phyloP scores from a whole-genome alignment of 2,113 vertebrate genomes.

The Formicarius rufipectus region DNA sequence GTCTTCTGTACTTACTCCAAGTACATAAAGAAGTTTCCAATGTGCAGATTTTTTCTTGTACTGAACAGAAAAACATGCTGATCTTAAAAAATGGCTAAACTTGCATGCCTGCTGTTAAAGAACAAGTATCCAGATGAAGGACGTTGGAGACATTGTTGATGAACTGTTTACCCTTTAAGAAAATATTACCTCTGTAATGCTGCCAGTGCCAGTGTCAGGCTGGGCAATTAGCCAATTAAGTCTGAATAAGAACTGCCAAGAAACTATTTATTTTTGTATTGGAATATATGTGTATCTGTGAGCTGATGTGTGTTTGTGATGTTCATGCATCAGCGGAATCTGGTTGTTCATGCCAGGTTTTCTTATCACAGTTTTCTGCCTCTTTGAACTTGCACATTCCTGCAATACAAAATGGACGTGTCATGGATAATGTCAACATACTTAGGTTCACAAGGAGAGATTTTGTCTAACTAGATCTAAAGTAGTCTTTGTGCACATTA shows the following conservation, averaged over 20 bases:
- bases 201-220: background rate
- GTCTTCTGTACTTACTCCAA: background rate
- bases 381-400: constrained; percentile 26
- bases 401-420: constrained; percentile 9
- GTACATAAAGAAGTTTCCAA: background rate
- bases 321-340: constrained; percentile 13
- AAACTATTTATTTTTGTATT: constrained; percentile 20
- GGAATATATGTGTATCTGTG: background rate
- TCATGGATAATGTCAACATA: constrained; percentile 28
- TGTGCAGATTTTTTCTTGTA: background rate
- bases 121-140: background rate
- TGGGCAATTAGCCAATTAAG: constrained; percentile 50
- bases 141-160: background rate
- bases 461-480: background rate
- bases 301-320: constrained; percentile 2
- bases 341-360: constrained; percentile 3
- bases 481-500: background rate
- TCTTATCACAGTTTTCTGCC: constrained; percentile 39
- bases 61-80: background rate
- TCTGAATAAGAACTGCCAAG: constrained; percentile 25
- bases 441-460: background rate
- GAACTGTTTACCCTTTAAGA: background rate
- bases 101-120: background rate
- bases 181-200: background rate
- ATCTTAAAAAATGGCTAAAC: background rate